Evolutionary conservation across 1,140 invertebrate genomes (phyloP).

Genomic region (Bombus consobrinus): DNA sequence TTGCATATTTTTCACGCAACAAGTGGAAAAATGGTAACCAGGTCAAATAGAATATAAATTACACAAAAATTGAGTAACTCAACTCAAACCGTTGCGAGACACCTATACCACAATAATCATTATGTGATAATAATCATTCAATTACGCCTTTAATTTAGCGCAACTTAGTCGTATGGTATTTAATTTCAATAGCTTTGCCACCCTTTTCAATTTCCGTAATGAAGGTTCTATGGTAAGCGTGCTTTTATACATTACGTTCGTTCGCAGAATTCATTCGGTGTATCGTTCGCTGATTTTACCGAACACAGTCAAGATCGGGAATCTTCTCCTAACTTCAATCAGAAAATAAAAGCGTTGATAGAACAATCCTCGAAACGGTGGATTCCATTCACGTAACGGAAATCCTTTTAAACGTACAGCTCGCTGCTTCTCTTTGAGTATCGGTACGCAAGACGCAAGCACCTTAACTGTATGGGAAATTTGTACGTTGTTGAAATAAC

Average conservation of each 20-base stretch:
- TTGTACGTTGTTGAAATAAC: background rate
- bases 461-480: background rate
- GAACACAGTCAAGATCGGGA: background rate
- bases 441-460: background rate
- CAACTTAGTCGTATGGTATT: no score
- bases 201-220: no score
- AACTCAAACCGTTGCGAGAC: no score
- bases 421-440: constrained; percentile 4
- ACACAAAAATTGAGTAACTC: no score
- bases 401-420: background rate
- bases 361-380: constrained; percentile 6
- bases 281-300: background rate
- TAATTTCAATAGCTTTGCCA: no score
- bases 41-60: background rate
- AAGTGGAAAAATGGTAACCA: no score
- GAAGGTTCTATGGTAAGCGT: no score
- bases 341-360: background rate
- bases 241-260: no score
- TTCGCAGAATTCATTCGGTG: background rate
- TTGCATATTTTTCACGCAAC: background rate
- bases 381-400: constrained; percentile 18
- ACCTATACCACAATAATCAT: no score
- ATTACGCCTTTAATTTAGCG: no score
- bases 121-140: no score
- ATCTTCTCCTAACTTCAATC: background rate